Evolutionary conservation across 2,113 vertebrate genomes (phyloP), one percentile per base, ranked within the genome.

Genomic region (Galemys pyrenaicus): DNA sequence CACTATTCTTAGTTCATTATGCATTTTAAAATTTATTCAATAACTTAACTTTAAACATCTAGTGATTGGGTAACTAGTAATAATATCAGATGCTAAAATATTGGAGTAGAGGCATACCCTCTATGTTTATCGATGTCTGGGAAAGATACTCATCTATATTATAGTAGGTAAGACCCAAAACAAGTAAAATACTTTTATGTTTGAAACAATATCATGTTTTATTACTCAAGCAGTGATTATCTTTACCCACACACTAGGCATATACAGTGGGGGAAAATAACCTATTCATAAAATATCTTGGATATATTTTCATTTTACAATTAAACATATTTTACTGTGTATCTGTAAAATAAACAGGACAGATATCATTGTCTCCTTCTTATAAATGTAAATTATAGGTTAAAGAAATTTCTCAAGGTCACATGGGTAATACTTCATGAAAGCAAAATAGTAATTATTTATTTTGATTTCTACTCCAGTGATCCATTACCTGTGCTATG

Each of bases 391-490:
- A 77, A 44, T 16, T 71, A 2, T 30, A 90, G 2, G 24, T 56
- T 32, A 84, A n/a, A 89, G 32, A 35, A 28, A 39, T 32, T 84
- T 68, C 35, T 39, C 54, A 95, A 87, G 46, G 15, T 62, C 30
- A 77, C 28, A 2, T 54, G 54, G 19, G 44, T 46, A 81, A 67
- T 51, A 73, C 77, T 41, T 92, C 37, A 79, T 22, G 65, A 80
- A 87, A 80, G 3, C 46, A 80, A 93, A 92, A 78, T 75, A 92
- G 17, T 73, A 83, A 89, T 70, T 73, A 70, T 35, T 70, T 87
- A 83, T 81, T 91, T 84, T 95, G 62, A 74, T 94, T 85, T 92
- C 81, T 71, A 73, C 13, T 90, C 56, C 16, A 85, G 46, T 78
- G 71, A 91, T 35, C 41, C 71, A 84, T 79, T 93, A 87, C 44